Percentiles rank a stretch among this genome's conserved stretches.
phyloP scores from a whole-genome alignment of 2,888 invertebrate species.

The Aelia acuminata region DNA sequence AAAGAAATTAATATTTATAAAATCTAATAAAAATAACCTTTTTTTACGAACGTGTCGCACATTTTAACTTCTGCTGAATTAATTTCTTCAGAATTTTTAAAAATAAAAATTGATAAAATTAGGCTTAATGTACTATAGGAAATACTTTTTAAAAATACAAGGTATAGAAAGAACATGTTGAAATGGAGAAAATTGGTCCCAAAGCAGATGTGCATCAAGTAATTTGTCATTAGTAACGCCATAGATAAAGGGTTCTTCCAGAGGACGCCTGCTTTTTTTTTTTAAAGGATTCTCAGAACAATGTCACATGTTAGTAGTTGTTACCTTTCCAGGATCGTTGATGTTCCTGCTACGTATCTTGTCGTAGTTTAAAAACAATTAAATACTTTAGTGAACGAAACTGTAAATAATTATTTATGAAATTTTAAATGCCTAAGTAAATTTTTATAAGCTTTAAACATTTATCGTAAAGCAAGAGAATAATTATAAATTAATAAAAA shows the following conservation, averaged over 20 bases:
- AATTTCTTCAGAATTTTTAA: background rate
- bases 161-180: background rate
- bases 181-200: background rate
- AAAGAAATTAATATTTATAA: no score
- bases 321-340: background rate
- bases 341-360: background rate
- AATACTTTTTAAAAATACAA: background rate
- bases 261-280: background rate
- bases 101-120: background rate
- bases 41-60: no score
- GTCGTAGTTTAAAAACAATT: background rate
- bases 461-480: no score
- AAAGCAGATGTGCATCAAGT: constrained; percentile 33
- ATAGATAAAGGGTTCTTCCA: background rate
- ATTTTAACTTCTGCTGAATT: background rate
- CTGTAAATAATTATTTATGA: no score
- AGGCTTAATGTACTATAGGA: background rate
- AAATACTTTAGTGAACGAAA: background rate
- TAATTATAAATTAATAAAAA: no score
- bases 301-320: constrained; percentile 12
- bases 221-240: constrained; percentile 35
- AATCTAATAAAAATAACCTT: no score
- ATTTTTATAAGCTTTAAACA: no score
- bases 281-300: background rate
- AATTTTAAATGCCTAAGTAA: background rate